Conservation (phyloP, 2,113 vertebrate genomes). For the Laticauda laticaudata region DNA sequence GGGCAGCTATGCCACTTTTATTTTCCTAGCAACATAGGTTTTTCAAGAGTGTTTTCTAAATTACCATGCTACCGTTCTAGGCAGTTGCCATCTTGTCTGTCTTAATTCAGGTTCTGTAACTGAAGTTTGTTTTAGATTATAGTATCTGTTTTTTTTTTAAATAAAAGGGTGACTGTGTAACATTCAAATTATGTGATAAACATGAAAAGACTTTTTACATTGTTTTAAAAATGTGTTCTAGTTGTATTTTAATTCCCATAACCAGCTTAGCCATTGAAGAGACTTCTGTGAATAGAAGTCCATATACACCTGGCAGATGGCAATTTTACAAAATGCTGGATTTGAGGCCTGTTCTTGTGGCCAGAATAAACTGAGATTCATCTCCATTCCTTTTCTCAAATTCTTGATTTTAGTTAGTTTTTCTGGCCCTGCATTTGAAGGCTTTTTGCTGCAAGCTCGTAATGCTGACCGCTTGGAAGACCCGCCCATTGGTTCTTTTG, state of each 20-base stretch:
- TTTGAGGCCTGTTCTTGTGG: not conserved
- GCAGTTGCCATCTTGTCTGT: not conserved
- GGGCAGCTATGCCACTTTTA: not conserved
- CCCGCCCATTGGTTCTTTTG: constrained; percentile 75
- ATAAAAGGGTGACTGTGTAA: not conserved
- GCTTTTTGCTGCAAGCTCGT: constrained; percentile 83
- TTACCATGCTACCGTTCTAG: not conserved
- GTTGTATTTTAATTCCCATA: not conserved
- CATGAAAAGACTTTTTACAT: not conserved
- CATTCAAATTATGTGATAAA: not conserved
- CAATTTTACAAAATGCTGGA: not conserved
- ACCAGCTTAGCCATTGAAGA: not conserved
- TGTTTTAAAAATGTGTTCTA: not conserved
- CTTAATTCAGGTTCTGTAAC: not conserved
- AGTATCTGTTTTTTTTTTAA: not conserved
- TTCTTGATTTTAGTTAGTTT: constrained; percentile 71
- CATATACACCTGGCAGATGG: not conserved
- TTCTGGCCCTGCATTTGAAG: constrained; percentile 73
- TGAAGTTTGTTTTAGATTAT: not conserved
- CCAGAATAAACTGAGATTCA: not conserved
- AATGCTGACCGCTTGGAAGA: constrained; percentile 60
- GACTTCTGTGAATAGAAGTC: not conserved
- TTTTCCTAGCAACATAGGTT: not conserved
- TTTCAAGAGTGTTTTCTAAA: not conserved
- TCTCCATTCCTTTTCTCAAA: not conserved